Evolutionary conservation across 2,888 invertebrate species (phyloP).

Genomic region (Rhingia campestris): DNA sequence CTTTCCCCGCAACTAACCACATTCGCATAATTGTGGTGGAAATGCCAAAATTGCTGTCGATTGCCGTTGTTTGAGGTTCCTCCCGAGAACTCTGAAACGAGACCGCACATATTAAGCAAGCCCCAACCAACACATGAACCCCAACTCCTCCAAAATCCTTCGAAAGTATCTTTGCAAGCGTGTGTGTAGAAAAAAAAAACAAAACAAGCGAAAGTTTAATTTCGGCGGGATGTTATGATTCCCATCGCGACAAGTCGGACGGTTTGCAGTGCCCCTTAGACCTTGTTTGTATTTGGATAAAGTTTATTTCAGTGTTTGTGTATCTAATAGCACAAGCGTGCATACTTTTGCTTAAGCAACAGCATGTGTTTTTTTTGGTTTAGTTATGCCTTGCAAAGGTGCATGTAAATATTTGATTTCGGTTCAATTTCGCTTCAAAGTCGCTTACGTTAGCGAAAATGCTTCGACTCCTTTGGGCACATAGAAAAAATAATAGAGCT

Average conservation of each 20-base stretch:
- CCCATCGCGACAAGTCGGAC: conserved; percentile 30
- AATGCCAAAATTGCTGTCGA: conserved; percentile 48
- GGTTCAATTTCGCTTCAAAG: conserved; percentile 48
- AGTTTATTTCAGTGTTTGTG: conserved; percentile 29
- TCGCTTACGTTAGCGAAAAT: conserved; percentile 38
- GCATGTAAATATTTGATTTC: conserved; percentile 66
- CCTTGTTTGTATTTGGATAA: conserved; percentile 33
- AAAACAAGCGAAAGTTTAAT: conserved; percentile 26
- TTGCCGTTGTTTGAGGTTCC: conserved; percentile 21
- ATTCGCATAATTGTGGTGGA: conserved; percentile 65
- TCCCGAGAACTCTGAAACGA: conserved; percentile 5
- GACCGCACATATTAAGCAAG: conserved; percentile 1
- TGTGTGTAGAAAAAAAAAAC: conserved; percentile 22
- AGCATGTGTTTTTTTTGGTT: conserved; percentile 40
- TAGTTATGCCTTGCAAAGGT: not conserved
- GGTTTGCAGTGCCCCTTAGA: conserved; percentile 29
- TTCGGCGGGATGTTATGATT: conserved; percentile 28
- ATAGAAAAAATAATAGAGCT: too few species aligned
- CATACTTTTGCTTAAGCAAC: conserved; percentile 46
- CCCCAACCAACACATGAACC: not conserved
- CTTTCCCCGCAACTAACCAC: conserved; percentile 46
- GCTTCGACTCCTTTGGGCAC: conserved; percentile 14
- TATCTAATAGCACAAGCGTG: conserved; percentile 44
- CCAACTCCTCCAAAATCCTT: not conserved
- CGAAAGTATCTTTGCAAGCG: conserved; percentile 14